A percentile compares a stretch with the other conserved stretches of the same genome.
Conservation (phyloP, 2,113 vertebrate genomes). For the Kobus ellipsiprymnus region DNA sequence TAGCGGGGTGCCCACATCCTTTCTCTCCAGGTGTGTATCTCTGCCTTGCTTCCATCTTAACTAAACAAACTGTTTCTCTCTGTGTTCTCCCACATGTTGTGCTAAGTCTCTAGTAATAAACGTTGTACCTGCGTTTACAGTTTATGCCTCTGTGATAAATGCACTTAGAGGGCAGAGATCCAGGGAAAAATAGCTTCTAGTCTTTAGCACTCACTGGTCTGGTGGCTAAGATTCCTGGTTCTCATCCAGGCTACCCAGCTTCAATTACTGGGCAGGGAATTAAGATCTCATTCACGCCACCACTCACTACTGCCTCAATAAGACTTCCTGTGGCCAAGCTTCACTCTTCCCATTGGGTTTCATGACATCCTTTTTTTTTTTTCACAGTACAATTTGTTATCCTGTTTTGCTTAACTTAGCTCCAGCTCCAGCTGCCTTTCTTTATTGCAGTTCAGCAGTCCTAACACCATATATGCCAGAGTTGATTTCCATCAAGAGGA, state of each 20-base stretch:
- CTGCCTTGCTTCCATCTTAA: background rate
- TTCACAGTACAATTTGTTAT: background rate
- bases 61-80: background rate
- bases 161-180: background rate
- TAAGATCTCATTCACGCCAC: background rate
- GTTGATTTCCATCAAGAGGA: slow-evolving; percentile 11
- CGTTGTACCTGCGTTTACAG: background rate
- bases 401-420: background rate
- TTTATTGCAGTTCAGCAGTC: background rate
- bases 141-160: background rate
- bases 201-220: background rate
- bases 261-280: background rate
- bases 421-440: background rate
- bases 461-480: background rate
- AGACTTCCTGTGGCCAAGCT: background rate
- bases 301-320: background rate
- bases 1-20: background rate
- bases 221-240: background rate
- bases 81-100: background rate
- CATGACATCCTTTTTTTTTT: background rate
- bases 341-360: background rate
- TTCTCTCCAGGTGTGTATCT: background rate
- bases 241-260: background rate
- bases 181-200: background rate
- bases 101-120: background rate